Conservation (phyloP, 2,888 invertebrate genomes). For the Icerya purchasi region DNA sequence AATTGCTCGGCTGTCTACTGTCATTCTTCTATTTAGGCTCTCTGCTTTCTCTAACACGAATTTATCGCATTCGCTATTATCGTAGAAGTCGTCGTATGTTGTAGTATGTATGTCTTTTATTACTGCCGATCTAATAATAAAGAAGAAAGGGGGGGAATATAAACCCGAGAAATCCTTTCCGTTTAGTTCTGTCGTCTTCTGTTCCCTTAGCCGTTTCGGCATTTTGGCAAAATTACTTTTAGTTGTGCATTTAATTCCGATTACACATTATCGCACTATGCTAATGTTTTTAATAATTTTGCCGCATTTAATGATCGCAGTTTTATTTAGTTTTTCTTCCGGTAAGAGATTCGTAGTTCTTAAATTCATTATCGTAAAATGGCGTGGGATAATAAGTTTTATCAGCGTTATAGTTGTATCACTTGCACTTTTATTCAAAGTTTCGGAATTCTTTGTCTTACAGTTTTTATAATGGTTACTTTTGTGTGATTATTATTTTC, state of each 20-base stretch:
- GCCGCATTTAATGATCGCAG: neutral
- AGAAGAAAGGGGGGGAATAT: neutral
- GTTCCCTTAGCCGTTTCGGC: too few relatives aligned
- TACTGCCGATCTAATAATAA: neutral
- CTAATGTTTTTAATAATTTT: neutral
- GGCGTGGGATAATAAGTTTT: too few relatives aligned
- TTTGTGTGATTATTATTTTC: too few relatives aligned
- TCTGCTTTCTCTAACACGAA: neutral
- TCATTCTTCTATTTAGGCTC: neutral
- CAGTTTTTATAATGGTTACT: too few relatives aligned
- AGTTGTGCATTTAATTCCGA: too few relatives aligned
- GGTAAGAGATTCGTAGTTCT: too few relatives aligned
- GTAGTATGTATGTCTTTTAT: neutral
- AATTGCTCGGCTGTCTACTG: neutral
- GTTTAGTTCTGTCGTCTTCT: neutral
- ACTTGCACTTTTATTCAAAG: too few relatives aligned
- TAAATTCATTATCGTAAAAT: too few relatives aligned
- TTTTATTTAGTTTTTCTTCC: too few relatives aligned
- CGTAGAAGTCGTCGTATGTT: neutral
- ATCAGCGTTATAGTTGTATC: too few relatives aligned
- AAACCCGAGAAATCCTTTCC: neutral
- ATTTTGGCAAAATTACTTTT: too few relatives aligned
- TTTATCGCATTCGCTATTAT: neutral
- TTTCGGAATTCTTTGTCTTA: too few relatives aligned
- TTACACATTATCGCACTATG: neutral